Conservation (phyloP, 2,113 vertebrate genomes). For the Cranoglanis bouderius region DNA sequence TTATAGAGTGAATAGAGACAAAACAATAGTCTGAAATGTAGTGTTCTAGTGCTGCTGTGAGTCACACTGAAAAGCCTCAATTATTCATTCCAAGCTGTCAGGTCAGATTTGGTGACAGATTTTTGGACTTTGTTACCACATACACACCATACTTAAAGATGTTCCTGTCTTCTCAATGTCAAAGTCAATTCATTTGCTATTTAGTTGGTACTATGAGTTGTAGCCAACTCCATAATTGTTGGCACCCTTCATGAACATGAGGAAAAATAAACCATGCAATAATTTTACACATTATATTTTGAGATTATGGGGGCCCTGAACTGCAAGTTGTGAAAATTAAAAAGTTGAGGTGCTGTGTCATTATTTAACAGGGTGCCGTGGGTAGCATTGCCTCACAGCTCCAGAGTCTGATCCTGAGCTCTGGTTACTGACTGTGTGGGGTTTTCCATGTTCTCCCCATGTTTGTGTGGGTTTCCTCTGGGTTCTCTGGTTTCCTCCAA, state of each 20-base stretch:
- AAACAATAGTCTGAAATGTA: background rate
- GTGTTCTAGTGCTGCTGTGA: background rate
- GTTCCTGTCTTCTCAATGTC: background rate
- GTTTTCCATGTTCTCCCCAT: background rate
- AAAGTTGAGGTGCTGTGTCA: background rate
- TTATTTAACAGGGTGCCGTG: background rate
- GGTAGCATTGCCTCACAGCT: no score
- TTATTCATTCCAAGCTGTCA: conserved; percentile 21
- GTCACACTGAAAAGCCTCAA: conserved; percentile 9
- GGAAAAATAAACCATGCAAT: background rate
- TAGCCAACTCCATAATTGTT: background rate
- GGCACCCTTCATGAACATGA: background rate
- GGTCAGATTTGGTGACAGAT: background rate
- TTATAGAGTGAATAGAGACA: background rate
- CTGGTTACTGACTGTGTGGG: no score
- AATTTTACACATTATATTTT: background rate
- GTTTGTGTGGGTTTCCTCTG: background rate
- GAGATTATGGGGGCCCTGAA: background rate
- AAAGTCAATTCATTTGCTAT: background rate
- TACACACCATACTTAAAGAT: background rate
- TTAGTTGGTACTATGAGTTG: background rate
- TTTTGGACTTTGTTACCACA: conserved; percentile 6
- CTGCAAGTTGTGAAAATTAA: background rate
- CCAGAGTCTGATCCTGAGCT: background rate
- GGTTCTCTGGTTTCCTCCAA: background rate